Base-by-base conservation (phyloP, 2,888 invertebrate species). In the Orthosia gothica region DNA sequence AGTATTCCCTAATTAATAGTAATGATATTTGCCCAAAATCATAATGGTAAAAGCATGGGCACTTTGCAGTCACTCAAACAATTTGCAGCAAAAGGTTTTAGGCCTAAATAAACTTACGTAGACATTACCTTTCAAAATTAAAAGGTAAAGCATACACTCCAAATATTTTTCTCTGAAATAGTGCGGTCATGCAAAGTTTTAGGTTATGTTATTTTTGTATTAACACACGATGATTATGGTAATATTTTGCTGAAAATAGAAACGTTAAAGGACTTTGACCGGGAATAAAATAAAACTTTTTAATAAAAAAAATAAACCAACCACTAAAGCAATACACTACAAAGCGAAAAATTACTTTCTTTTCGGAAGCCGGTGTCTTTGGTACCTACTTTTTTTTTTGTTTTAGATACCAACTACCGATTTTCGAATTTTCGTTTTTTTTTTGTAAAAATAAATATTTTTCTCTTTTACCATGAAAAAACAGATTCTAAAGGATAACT, bases 71-170 rank as follows among this genome's bases (percentile, higher is more conserved):
- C 45, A 59, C 52, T 65, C 54, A 7, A n/a, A 12, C 16, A 50
- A 80, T 59, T 62, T 84, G 52, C 64, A 59, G 55, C 18, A 57
- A 84, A 84, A 70, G 45, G 59, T 70, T 67, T 23, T 49, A 32
- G 40, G 0, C 86, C 81, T 86, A 87, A 86, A 83, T 80, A 86
- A 86, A 88, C 78, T 66, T 3, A 45, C 16, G 12, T 18, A 59
- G 55, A 32, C 45, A 20, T 62, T 23, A 55, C 45, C 70, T 59
- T 67, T 69, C 20, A 64, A 77, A 76, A 78, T 78, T 79, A 69
- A 72, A 81, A 87, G 77, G 69, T 76, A 73, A 78, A 77, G 64
- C 55, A 72, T 50, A 74, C 49, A 63, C 61, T 81, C 54, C 11
- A 67, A 59, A 74, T 59, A 75, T 73, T 73, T 66, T 74, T 73